Percentiles rank a stretch among this genome's conserved stretches.
Conservation (phyloP, 2,888 invertebrate genomes). For the Allophyes oxyacanthae region DNA sequence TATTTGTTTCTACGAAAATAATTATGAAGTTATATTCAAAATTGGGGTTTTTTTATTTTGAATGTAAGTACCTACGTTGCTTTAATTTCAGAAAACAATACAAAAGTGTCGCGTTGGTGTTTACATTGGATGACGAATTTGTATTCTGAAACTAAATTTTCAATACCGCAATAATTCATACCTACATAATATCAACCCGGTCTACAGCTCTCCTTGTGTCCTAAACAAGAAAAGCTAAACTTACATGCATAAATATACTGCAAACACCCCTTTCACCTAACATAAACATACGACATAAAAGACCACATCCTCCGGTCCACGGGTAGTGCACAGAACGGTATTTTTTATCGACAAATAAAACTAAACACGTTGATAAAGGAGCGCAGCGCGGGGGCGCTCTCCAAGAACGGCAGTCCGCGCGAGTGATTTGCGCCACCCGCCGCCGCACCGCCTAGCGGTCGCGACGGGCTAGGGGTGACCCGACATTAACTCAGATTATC, state of each 20-base stretch:
- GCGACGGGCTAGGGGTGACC: constrained; percentile 77
- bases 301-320: constrained; percentile 45
- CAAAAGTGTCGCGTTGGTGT: too few species aligned
- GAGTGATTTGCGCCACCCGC: constrained; percentile 88
- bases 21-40: too few species aligned
- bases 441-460: constrained; percentile 81
- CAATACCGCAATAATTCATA: background rate
- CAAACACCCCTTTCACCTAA: constrained; percentile 34
- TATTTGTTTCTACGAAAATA: background rate
- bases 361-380: constrained; percentile 68
- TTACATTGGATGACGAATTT: too few species aligned
- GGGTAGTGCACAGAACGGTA: constrained; percentile 47
- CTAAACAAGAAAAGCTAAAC: constrained; percentile 31
- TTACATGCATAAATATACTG: constrained; percentile 19
- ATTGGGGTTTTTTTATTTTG: too few species aligned
- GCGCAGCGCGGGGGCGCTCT: constrained; percentile 73
- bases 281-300: constrained; percentile 51
- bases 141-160: too few species aligned
- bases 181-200: background rate
- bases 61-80: too few species aligned
- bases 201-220: background rate
- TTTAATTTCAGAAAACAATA: too few species aligned
- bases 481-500: constrained; percentile 49
- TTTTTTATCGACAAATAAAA: constrained; percentile 78
- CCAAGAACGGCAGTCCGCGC: constrained; percentile 88